Evolutionary conservation across 2,113 vertebrate species (phyloP).

Genomic region (Excalfactoria chinensis): DNA sequence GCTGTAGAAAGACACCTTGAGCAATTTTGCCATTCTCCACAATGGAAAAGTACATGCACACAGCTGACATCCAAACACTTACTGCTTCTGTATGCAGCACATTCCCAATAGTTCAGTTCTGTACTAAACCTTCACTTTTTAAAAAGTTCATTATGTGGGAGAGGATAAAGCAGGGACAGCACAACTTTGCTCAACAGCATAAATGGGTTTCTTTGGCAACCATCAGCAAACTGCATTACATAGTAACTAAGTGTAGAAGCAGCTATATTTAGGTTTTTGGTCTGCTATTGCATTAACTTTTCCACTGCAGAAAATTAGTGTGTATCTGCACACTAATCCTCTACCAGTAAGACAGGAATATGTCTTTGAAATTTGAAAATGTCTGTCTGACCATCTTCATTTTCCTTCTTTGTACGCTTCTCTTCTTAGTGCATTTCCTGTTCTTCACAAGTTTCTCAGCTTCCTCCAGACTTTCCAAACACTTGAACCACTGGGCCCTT

Average conservation of each 20-base stretch:
- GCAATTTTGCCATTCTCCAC: background rate
- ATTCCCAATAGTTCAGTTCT: slow-evolving; percentile 19
- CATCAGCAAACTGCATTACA: slow-evolving; percentile 62
- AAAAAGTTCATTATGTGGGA: slow-evolving; percentile 70
- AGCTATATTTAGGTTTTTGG: slow-evolving; percentile 66
- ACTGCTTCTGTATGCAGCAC: background rate
- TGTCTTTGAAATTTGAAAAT: background rate
- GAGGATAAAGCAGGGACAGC: slow-evolving; percentile 61
- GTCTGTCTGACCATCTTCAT: background rate
- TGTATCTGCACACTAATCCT: background rate
- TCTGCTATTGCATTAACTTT: slow-evolving; percentile 44
- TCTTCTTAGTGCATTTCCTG: background rate
- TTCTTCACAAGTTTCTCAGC: background rate
- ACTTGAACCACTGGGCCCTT: rapidly evolving
- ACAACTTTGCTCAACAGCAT: slow-evolving; percentile 61
- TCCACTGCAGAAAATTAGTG: slow-evolving; percentile 10
- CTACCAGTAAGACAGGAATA: rapidly evolving
- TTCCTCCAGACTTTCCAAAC: background rate
- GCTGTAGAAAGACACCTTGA: background rate
- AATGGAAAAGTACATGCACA: background rate
- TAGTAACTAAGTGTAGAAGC: slow-evolving; percentile 61
- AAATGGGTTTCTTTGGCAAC: slow-evolving; percentile 76
- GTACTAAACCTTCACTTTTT: slow-evolving; percentile 36
- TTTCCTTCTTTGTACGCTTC: background rate
- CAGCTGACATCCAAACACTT: slow-evolving; percentile 44